Evolutionary conservation across 2,113 vertebrate species (phyloP).

Genomic region (Corydoras sp.): DNA sequence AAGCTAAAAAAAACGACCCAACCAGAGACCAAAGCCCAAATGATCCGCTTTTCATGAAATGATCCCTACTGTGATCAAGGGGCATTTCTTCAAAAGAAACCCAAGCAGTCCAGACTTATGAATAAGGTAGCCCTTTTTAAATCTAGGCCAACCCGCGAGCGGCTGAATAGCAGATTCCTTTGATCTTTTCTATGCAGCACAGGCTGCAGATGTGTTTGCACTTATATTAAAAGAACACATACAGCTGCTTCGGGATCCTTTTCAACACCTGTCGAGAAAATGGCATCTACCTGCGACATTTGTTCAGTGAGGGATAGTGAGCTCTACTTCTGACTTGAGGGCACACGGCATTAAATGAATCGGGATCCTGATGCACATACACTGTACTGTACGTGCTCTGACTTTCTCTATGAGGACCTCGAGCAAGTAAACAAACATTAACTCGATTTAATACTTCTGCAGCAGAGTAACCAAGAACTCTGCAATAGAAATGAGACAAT

Average conservation of each 20-base stretch:
- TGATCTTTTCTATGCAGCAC: slow-evolving; percentile 35
- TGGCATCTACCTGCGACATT: slow-evolving; percentile 19
- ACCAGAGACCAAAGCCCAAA: background rate
- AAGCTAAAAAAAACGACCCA: too few species aligned
- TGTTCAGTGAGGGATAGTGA: background rate
- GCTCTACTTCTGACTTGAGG: slow-evolving; percentile 39
- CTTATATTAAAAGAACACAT: slow-evolving; percentile 4
- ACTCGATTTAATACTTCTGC: too few species aligned
- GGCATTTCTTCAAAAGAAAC: slow-evolving; percentile 20
- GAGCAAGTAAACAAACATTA: slow-evolving; percentile 1
- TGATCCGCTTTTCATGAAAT: slow-evolving; percentile 25
- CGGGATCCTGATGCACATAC: slow-evolving; percentile 26
- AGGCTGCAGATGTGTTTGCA: slow-evolving; percentile 1
- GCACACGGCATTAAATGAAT: slow-evolving; percentile 22
- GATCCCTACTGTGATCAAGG: slow-evolving; percentile 26
- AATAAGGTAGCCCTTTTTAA: slow-evolving; percentile 34
- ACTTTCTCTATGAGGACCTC: background rate
- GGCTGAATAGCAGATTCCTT: slow-evolving; percentile 15
- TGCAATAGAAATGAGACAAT: too few species aligned
- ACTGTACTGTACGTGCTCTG: background rate
- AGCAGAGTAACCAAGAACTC: too few species aligned
- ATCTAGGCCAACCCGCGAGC: slow-evolving; percentile 13
- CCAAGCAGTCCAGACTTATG: slow-evolving; percentile 26
- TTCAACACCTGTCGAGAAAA: slow-evolving; percentile 32
- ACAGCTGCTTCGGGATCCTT: slow-evolving; percentile 35